Evolutionary conservation across 1,140 invertebrate species (phyloP).

Genomic region (Cherax quadricarinatus): DNA sequence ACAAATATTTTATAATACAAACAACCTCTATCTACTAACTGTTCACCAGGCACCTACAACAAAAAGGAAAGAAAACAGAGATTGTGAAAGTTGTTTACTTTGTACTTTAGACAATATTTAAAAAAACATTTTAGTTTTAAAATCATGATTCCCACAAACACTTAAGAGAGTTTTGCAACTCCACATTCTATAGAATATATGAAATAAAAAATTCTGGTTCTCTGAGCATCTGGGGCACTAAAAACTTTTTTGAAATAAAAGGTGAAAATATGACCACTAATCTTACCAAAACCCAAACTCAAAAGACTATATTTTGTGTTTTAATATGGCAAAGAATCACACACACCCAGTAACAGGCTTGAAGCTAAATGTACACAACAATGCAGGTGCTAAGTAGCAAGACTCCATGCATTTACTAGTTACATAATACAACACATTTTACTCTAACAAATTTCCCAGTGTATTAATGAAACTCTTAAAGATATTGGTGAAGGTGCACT

Average conservation of each 20-base stretch:
- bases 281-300: not conserved
- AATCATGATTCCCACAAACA: not conserved
- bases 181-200: not conserved
- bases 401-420: constrained; percentile 11
- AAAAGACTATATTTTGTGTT: not conserved
- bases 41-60: not conserved
- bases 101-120: constrained; percentile 18
- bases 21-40: no score
- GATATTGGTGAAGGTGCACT: not conserved
- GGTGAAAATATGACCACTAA: not conserved
- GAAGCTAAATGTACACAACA: not conserved
- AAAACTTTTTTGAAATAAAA: not conserved
- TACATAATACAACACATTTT: constrained; percentile 1
- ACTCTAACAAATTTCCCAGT: not conserved
- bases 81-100: constrained; percentile 13
- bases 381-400: not conserved
- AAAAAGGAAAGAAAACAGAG: not conserved
- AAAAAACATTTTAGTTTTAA: constrained; percentile 11
- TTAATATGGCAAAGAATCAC: constrained; percentile 9
- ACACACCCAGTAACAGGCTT: not conserved
- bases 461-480: not conserved
- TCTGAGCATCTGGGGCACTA: not conserved
- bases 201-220: not conserved
- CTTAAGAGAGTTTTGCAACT: not conserved
- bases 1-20: no score